phyloP scores from a whole-genome alignment of 2,888 invertebrate species.

The Plagiodera versicolora region DNA sequence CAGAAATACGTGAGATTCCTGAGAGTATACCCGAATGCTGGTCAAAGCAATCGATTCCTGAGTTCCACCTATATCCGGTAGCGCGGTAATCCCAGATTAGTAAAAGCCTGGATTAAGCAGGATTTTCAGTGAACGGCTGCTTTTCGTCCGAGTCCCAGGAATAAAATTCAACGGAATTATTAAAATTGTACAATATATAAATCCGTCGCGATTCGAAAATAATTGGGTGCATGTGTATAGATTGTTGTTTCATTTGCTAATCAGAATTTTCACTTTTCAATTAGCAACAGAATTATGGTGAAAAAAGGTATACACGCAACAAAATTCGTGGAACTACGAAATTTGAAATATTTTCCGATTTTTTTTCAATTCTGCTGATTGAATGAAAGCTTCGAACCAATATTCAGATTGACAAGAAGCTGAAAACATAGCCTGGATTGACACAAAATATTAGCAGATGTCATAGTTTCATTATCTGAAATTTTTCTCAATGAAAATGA shows the following conservation, averaged over 20 bases:
- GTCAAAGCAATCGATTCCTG: conserved; percentile 33
- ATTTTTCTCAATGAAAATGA: background rate
- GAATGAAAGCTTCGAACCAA: too few relatives aligned
- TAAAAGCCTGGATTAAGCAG: conserved; percentile 49
- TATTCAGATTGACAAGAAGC: background rate
- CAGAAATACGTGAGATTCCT: conserved; percentile 13
- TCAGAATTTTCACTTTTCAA: too few relatives aligned
- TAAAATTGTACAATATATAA: conserved; percentile 15
- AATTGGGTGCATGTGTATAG: too few relatives aligned
- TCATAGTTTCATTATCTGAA: too few relatives aligned
- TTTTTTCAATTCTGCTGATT: too few relatives aligned
- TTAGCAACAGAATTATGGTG: too few relatives aligned
- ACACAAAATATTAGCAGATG: background rate
- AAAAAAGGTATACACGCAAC: too few relatives aligned
- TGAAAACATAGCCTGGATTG: background rate
- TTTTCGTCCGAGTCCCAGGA: conserved; percentile 22
- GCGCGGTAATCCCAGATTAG: conserved; percentile 48
- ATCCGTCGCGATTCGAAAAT: too few relatives aligned
- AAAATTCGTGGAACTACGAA: too few relatives aligned
- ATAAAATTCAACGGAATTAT: conserved; percentile 24
- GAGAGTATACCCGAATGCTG: conserved; percentile 11
- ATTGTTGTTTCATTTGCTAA: too few relatives aligned
- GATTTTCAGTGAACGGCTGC: conserved; percentile 35
- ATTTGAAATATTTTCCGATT: too few relatives aligned
- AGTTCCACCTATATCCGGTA: conserved; percentile 34